Conservation (phyloP, 2,797 vertebrate genomes). For the Pelochelys cantorii region DNA sequence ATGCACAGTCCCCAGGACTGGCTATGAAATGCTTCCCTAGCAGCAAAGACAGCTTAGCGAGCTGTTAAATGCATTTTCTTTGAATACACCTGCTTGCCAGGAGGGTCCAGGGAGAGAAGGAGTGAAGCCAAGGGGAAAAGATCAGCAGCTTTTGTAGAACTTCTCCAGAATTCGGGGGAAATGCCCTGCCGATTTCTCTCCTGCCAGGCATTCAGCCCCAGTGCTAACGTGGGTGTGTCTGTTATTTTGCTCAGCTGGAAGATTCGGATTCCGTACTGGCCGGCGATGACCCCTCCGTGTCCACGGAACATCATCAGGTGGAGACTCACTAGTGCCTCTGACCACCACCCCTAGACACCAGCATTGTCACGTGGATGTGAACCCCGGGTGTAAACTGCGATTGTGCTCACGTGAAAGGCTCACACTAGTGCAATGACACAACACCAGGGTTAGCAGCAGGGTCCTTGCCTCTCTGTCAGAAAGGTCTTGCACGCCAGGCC, state of each 20-base stretch:
- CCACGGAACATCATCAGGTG: constrained; percentile 63
- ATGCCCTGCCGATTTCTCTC: background rate
- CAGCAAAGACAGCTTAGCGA: background rate
- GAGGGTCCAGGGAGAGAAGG: background rate
- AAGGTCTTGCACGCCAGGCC: background rate
- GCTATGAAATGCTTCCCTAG: background rate
- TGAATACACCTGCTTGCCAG: background rate
- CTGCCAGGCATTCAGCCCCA: background rate
- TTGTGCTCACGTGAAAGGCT: background rate
- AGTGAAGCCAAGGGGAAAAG: background rate
- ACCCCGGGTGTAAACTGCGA: background rate
- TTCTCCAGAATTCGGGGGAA: background rate
- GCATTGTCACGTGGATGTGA: background rate
- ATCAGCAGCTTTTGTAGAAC: background rate
- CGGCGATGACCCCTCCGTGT: constrained; percentile 60
- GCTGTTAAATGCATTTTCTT: background rate
- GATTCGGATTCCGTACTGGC: background rate
- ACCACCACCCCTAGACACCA: background rate
- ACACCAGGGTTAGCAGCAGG: background rate
- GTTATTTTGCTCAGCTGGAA: constrained; percentile 36
- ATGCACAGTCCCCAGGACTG: background rate
- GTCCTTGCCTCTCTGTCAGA: background rate
- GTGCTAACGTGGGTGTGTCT: background rate
- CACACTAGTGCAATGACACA: background rate
- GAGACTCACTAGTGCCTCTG: background rate